Conservation (phyloP, 2,113 vertebrate genomes). For the Raphicerus campestris region DNA sequence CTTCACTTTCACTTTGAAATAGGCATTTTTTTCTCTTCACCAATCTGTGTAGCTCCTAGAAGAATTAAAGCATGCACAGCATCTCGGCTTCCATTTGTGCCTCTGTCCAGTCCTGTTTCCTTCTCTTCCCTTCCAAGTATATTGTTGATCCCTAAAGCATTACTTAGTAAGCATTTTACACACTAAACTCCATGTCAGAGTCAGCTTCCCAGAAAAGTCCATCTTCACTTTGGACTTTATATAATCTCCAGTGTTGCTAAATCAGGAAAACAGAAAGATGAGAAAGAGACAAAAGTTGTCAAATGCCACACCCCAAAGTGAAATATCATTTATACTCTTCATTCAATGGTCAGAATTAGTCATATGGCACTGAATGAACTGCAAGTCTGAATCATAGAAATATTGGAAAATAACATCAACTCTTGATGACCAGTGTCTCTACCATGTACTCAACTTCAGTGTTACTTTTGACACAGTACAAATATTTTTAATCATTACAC, state of each 20-base stretch:
- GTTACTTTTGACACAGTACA: background rate
- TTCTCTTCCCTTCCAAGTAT: background rate
- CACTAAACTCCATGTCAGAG: background rate
- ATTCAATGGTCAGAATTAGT: background rate
- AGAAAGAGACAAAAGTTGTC: background rate
- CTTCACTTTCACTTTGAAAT: background rate
- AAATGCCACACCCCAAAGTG: background rate
- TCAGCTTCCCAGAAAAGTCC: background rate
- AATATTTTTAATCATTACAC: background rate
- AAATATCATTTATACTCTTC: background rate
- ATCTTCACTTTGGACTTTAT: background rate
- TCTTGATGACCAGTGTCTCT: background rate
- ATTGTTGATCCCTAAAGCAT: background rate
- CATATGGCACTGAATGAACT: background rate
- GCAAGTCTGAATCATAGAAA: background rate
- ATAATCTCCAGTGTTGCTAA: background rate
- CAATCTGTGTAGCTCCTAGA: background rate
- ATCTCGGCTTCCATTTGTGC: background rate
- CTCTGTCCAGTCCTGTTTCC: background rate
- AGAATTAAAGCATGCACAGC: background rate
- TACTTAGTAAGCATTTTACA: background rate
- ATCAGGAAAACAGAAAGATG: background rate
- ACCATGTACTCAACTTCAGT: background rate
- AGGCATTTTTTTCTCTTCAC: background rate
- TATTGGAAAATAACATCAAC: background rate